Conservation (phyloP, 2,888 invertebrate species). For the Thymelicus lineola region DNA sequence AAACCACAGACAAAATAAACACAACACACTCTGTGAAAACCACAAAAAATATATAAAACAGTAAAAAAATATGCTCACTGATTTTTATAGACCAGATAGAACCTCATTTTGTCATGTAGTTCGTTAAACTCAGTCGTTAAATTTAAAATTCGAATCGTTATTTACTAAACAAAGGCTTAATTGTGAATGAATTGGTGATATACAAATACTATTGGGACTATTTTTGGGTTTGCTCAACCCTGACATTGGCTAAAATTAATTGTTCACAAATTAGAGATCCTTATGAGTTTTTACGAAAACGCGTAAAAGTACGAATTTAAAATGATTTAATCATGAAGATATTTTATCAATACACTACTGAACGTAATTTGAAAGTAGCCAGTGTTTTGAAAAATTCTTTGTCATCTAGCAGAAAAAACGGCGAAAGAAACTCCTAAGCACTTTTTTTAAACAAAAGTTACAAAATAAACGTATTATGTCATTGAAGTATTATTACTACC, state of each 20-base stretch:
- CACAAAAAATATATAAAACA: conserved; percentile 15
- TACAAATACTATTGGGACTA: conserved; percentile 12
- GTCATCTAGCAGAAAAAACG: too few species aligned
- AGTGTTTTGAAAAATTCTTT: too few species aligned
- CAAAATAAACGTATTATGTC: too few species aligned
- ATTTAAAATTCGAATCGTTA: conserved; percentile 16
- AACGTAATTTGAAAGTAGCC: too few species aligned
- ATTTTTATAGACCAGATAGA: conserved; percentile 71
- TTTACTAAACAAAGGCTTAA: conserved; percentile 31
- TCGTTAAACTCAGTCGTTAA: conserved; percentile 6
- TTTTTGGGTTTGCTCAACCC: conserved; percentile 14
- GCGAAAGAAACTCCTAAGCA: too few species aligned
- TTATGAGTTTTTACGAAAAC: neutral
- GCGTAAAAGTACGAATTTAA: neutral
- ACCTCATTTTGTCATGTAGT: conserved; percentile 59
- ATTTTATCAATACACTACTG: too few species aligned
- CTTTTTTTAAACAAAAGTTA: too few species aligned
- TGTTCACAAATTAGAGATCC: conserved; percentile 10
- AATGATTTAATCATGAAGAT: neutral
- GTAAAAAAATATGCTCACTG: conserved; percentile 61
- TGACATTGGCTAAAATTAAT: conserved; percentile 28
- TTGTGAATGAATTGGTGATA: conserved; percentile 24
- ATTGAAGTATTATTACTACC: too few species aligned
- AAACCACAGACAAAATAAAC: neutral
- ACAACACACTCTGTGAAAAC: conserved; percentile 8